phyloP scores from a whole-genome alignment of 2,113 vertebrate species.

The Argyrosomus japonicus region DNA sequence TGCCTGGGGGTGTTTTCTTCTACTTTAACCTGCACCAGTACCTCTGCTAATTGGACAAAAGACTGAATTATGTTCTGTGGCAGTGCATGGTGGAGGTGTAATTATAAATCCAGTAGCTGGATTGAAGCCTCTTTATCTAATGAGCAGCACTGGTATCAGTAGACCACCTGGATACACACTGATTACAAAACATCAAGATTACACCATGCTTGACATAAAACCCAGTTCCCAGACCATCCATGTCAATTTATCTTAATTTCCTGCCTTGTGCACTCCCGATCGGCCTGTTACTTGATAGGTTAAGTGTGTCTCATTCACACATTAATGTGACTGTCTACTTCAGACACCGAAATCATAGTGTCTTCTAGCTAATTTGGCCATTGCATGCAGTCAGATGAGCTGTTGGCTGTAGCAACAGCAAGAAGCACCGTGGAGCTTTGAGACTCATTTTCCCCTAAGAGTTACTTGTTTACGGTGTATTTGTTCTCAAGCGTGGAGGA shows the following conservation, averaged over 20 bases:
- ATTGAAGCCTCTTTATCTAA: slow-evolving; percentile 1
- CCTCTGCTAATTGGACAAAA: slow-evolving; percentile 47
- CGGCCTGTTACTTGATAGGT: not conserved
- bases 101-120: slow-evolving; percentile 8
- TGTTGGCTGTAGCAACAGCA: slow-evolving; percentile 63
- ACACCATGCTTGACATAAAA: not conserved
- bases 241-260: slow-evolving; percentile 6
- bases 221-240: not conserved
- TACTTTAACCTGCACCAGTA: not conserved
- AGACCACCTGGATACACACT: slow-evolving; percentile 9
- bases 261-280: not conserved
- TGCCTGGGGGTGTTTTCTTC: slow-evolving; percentile 15
- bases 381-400: slow-evolving; percentile 39
- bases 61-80: not conserved
- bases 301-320: slow-evolving; percentile 16
- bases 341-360: not conserved
- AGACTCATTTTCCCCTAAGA: slow-evolving; percentile 52
- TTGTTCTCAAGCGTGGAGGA: slow-evolving; percentile 45
- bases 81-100: not conserved
- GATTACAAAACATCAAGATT: slow-evolving; percentile 17
- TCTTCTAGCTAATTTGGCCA: slow-evolving; percentile 43
- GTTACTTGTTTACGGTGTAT: slow-evolving; percentile 67
- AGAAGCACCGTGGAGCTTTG: slow-evolving; percentile 54
- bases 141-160: not conserved
- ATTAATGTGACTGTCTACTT: slow-evolving; percentile 2